Percentiles rank a stretch among this genome's conserved stretches.
Conservation (phyloP, 2,797 vertebrate genomes). For the Pipistrellus pipistrellus region DNA sequence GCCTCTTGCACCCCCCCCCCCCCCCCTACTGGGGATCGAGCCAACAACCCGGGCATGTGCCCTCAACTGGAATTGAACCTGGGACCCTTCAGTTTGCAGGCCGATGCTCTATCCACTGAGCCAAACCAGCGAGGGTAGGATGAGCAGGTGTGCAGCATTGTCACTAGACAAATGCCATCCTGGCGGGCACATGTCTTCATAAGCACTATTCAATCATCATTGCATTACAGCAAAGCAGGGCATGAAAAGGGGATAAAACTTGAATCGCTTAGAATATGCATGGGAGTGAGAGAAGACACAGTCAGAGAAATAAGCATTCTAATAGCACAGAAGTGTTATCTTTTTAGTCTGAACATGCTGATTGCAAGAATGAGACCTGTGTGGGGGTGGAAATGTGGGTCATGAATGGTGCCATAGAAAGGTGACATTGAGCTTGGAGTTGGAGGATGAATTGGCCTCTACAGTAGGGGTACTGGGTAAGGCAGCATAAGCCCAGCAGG, state of each 20-base stretch:
- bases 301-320: background rate
- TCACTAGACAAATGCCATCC: background rate
- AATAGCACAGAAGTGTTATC: background rate
- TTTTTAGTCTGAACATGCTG: background rate
- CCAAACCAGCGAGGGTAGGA: too few relatives aligned
- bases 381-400: background rate
- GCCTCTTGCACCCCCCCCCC: too few relatives aligned
- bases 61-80: too few relatives aligned
- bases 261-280: background rate
- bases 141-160: background rate
- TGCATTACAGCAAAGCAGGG: background rate
- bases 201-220: background rate
- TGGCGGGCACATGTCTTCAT: background rate
- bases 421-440: background rate
- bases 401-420: background rate
- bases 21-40: too few relatives aligned
- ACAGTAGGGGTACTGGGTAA: background rate
- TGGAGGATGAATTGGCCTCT: background rate
- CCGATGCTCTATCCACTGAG: too few relatives aligned
- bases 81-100: too few relatives aligned
- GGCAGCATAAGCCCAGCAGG: too few relatives aligned
- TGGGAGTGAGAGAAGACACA: background rate
- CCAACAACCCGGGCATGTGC: too few relatives aligned
- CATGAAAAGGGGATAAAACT: background rate
- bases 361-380: background rate